A percentile compares a stretch with the other conserved stretches of the same genome.
phyloP scores from a whole-genome alignment of 2,797 vertebrate species.

The Siniperca scherzeri region DNA sequence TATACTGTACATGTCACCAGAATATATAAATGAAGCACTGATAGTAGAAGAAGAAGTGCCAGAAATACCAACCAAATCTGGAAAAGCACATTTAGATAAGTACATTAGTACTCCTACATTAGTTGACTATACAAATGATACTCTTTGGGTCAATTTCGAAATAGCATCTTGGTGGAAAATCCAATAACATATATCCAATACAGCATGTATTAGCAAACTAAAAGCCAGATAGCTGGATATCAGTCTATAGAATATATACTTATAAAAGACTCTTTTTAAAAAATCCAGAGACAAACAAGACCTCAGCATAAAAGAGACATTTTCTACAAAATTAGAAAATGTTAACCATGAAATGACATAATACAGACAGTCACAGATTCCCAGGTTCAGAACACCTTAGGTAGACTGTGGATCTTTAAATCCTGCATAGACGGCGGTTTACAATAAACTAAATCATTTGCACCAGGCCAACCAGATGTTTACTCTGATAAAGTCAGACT shows the following conservation, averaged over 20 bases:
- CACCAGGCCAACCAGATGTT: slow-evolving; percentile 76
- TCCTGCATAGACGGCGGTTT: slow-evolving; percentile 48
- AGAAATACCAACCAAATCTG: not conserved
- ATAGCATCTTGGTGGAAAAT: not conserved
- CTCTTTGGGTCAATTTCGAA: not conserved
- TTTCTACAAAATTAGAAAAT: not conserved
- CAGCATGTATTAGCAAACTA: not conserved
- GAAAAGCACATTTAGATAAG: not conserved
- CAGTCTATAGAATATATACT: not conserved
- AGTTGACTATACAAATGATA: not conserved
- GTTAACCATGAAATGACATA: not conserved
- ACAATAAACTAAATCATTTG: slow-evolving; percentile 67
- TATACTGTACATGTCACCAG: not conserved
- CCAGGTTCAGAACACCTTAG: slow-evolving; percentile 20
- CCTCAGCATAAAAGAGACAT: not conserved
- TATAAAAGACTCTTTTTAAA: not conserved
- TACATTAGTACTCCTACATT: not conserved
- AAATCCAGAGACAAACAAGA: not conserved
- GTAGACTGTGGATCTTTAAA: slow-evolving; percentile 30
- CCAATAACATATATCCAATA: not conserved
- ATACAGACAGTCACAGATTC: not conserved
- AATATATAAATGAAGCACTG: not conserved
- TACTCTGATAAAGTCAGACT: slow-evolving; percentile 64
- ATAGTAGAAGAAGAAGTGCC: not conserved
- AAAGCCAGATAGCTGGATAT: not conserved